A percentile compares a stretch with the other conserved stretches of the same genome.
phyloP scores from a whole-genome alignment of 2,888 invertebrate species.

The Oscheius sp. region DNA sequence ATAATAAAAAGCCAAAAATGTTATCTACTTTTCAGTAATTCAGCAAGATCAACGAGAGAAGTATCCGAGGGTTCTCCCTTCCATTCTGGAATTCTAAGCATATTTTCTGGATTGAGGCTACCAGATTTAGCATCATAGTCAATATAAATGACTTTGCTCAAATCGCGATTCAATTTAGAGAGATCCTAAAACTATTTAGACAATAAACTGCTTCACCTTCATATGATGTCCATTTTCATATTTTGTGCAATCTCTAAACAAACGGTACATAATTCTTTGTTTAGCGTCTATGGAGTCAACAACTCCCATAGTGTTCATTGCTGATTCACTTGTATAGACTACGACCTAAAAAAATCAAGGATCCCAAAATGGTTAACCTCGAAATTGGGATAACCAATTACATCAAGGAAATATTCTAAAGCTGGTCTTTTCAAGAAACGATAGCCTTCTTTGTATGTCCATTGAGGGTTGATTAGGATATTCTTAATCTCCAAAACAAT shows the following conservation, averaged over 20 bases:
- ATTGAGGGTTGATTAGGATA: constrained; percentile 94
- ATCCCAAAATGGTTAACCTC: too few relatives aligned
- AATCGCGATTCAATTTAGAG: constrained; percentile 74
- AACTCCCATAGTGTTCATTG: constrained; percentile 92
- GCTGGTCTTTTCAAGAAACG: constrained; percentile 94
- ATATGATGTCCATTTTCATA: constrained; percentile 93
- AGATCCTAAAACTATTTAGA: constrained; percentile 72
- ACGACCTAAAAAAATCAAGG: constrained; percentile 77
- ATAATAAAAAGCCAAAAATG: not conserved
- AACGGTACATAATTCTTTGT: constrained; percentile 84
- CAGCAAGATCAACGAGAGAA: constrained; percentile 85
- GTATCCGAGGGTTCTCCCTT: constrained; percentile 89
- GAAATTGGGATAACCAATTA: constrained; percentile 85
- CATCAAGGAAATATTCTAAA: constrained; percentile 89
- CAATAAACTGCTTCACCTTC: constrained; percentile 75
- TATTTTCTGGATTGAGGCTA: constrained; percentile 87
- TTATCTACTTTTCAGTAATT: constrained; percentile 84
- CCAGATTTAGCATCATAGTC: constrained; percentile 91
- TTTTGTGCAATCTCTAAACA: constrained; percentile 93
- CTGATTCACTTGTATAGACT: constrained; percentile 94
- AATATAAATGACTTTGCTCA: constrained; percentile 85
- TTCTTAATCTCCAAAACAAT: constrained; percentile 94
- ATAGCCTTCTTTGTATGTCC: constrained; percentile 78
- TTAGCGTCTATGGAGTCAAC: constrained; percentile 91
- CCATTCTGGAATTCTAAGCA: constrained; percentile 87